These are phyloP conservation scores for Chlamydotis undulata DNA, from an alignment of 2,113 vertebrate species.

Conservation along the genomic window DNA sequence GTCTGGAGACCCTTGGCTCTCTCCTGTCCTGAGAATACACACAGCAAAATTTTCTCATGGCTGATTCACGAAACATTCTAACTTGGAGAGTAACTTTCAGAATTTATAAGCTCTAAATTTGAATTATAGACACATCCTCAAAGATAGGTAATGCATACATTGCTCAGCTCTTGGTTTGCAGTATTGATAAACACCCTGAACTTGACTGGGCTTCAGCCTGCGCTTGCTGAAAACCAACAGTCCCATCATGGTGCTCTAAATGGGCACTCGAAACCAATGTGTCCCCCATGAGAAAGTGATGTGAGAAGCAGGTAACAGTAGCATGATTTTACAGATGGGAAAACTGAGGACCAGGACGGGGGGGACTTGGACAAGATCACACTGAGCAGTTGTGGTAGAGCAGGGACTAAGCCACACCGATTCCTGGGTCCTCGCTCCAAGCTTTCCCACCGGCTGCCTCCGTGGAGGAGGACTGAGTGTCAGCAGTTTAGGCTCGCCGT, in stretches of 20 bases:
- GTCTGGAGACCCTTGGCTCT: neutral
- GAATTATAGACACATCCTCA: neutral
- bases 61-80: neutral
- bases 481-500: rapidly evolving
- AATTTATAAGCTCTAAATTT: neutral
- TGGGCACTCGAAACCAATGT: neutral
- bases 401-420: neutral
- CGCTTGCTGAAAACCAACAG: neutral
- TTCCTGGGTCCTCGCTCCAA: neutral
- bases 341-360: neutral
- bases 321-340: neutral
- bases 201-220: neutral
- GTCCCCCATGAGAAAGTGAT: too few species aligned
- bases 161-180: neutral
- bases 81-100: neutral
- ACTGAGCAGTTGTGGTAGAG: neutral
- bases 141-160: rapidly evolving
- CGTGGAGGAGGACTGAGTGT: neutral
- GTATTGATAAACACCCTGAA: neutral
- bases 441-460: neutral
- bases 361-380: neutral
- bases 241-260: neutral
- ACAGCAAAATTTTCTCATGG: neutral
- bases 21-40: neutral
- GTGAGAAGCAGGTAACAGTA: neutral